Evolutionary conservation across 2,113 vertebrate genomes (phyloP).

Genomic region (Clarias batrachus): DNA sequence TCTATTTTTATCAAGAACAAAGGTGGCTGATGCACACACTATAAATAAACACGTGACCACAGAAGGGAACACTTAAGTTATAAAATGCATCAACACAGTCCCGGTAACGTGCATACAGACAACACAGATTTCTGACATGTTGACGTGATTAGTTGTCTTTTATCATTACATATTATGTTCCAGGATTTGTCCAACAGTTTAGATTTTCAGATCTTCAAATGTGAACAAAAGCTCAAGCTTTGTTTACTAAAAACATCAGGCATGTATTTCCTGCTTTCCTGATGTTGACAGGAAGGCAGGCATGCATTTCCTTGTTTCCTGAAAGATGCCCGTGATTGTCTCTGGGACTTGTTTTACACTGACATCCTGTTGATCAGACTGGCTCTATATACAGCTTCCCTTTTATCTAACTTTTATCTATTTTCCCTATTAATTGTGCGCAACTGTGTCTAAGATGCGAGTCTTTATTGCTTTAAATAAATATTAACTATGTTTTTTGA

Average conservation of each 20-base stretch:
- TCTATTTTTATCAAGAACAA: slow-evolving; percentile 30
- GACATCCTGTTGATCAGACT: slow-evolving; percentile 22
- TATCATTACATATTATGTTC: background rate
- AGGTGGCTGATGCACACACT: background rate
- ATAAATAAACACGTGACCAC: slow-evolving; percentile 18
- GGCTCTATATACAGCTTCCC: background rate
- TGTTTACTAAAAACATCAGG: slow-evolving; percentile 42
- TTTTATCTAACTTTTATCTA: background rate
- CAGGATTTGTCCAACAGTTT: background rate
- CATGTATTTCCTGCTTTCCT: slow-evolving; percentile 52
- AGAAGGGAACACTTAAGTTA: slow-evolving; percentile 12
- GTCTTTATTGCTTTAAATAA: background rate
- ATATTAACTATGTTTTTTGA: background rate
- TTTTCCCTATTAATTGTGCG: background rate
- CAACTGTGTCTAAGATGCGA: background rate
- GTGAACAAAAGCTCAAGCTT: background rate
- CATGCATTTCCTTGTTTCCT: slow-evolving; percentile 46
- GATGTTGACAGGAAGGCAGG: slow-evolving; percentile 24
- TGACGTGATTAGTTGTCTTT: background rate
- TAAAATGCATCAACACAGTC: background rate
- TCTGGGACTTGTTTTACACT: slow-evolving; percentile 41
- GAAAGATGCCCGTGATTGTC: slow-evolving; percentile 52
- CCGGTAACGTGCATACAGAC: background rate
- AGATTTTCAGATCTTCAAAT: background rate
- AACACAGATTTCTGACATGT: too few species aligned